phyloP scores from a whole-genome alignment of 2,888 invertebrate genomes.

The Lasioglossum marginatum region DNA sequence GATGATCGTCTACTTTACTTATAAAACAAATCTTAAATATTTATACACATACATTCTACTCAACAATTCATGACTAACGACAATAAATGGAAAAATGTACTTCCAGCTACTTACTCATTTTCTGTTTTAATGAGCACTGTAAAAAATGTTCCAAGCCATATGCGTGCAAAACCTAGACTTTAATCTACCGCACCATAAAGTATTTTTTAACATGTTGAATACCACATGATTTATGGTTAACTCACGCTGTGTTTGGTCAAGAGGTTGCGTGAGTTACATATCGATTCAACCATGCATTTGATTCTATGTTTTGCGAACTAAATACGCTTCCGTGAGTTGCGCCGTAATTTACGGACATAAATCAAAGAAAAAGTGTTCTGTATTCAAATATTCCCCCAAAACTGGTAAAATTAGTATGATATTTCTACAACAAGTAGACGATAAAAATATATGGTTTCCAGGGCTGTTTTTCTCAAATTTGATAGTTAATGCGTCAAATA shows the following conservation, averaged over 20 bases:
- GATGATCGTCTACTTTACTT: no score
- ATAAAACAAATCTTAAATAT: no score
- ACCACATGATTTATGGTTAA: neutral
- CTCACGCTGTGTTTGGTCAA: slow-evolving; percentile 1
- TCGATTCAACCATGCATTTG: neutral
- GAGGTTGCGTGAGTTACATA: neutral
- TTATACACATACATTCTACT: no score
- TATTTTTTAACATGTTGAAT: neutral
- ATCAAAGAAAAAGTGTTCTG: neutral
- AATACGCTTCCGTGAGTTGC: neutral
- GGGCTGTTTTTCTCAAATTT: neutral
- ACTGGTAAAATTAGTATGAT: neutral
- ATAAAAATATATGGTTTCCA: neutral
- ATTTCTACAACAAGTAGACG: neutral
- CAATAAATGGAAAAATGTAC: neutral
- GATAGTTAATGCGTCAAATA: no score
- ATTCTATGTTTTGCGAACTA: neutral
- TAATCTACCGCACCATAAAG: neutral
- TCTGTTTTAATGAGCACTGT: neutral
- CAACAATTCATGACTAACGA: no score
- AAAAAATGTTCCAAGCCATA: neutral
- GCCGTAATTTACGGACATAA: neutral
- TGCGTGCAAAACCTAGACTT: neutral
- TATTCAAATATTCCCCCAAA: neutral
- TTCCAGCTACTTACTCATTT: neutral